Base-by-base conservation (phyloP, 2,797 vertebrate species). In the Danio kyathit region DNA sequence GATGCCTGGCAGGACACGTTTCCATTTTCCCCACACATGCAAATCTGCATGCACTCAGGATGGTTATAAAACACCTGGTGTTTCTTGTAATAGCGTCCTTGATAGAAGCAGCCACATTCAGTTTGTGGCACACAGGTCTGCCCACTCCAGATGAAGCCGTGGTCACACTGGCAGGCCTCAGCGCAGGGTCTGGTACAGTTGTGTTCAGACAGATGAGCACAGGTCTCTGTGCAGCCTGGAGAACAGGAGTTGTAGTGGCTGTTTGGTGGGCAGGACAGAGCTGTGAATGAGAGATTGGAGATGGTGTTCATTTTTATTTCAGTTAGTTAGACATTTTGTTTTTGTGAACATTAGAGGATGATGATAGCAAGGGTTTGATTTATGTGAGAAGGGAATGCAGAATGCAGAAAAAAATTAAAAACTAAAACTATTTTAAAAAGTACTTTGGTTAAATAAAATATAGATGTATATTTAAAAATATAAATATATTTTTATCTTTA, bases 81-180 rank as follows among this genome's bases (percentile, higher is more conserved):
- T 80, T 74, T 87, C 49, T 57, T 88, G 78, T 91, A 93, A 81
- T 94, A 95, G 0, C 54, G 88, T 0, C 93, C 94, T 0, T 86
- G 21, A 52, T 93, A 88, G 0, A 82, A 46, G 61, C 96, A 98
- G 75, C 96, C 96, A 0, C 96, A 98, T 13, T 92, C 82, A 44
- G 85, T 10, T 64, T 92, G 52, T 0, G 94, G 93, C 61, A 96
- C 84, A 0, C 96, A 98, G 19, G 59, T 51, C 7, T 76, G 86
- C 0, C 96, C 95, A 0, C 93, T 96, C 69, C 87, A 88, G 1
- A 91, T 77, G 64, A 90, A 94, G 40, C 95, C 95, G 0, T 90
- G 70, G 0, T 96, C 83, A 3, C 96, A 97, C 67, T 93, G 91
- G 0, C 96, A 97, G n/a, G 90, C 92, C 66, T 96, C 95, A 0